Conservation (phyloP, 2,113 vertebrate genomes). For the Okapia johnstoni region DNA sequence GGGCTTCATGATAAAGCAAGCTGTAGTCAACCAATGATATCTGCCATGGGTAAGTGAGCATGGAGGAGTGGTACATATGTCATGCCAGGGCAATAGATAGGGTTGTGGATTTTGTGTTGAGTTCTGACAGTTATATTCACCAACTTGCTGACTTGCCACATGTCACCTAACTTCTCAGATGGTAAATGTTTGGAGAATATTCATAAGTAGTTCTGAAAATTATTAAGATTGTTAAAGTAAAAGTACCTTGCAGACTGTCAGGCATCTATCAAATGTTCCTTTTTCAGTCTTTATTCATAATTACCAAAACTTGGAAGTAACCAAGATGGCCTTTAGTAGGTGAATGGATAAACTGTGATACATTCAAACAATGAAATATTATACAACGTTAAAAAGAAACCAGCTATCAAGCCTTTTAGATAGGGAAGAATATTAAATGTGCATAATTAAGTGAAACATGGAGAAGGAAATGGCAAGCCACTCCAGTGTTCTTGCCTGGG, state of each 20-base stretch:
- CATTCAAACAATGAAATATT: neutral
- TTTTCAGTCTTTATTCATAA: neutral
- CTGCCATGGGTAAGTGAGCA: neutral
- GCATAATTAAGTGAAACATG: neutral
- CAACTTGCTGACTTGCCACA: neutral
- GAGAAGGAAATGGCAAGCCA: neutral
- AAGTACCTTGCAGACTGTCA: neutral
- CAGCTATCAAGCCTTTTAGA: neutral
- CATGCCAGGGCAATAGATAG: neutral
- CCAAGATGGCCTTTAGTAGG: neutral
- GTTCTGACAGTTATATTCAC: neutral
- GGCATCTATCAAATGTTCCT: neutral
- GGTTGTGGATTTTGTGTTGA: neutral
- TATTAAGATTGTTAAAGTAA: neutral
- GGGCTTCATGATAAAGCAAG: neutral
- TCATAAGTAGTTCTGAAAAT: neutral
- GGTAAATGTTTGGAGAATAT: neutral
- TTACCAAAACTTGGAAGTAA: neutral
- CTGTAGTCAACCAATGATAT: neutral
- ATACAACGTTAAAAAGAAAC: neutral
- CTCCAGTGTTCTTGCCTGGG: neutral
- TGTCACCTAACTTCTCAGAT: neutral
- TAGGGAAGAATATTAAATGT: neutral
- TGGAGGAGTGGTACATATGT: accelerated
- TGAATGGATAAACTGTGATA: neutral